Evolutionary conservation across 2,113 vertebrate species (phyloP).

Genomic region (Triplophysa siluroides): DNA sequence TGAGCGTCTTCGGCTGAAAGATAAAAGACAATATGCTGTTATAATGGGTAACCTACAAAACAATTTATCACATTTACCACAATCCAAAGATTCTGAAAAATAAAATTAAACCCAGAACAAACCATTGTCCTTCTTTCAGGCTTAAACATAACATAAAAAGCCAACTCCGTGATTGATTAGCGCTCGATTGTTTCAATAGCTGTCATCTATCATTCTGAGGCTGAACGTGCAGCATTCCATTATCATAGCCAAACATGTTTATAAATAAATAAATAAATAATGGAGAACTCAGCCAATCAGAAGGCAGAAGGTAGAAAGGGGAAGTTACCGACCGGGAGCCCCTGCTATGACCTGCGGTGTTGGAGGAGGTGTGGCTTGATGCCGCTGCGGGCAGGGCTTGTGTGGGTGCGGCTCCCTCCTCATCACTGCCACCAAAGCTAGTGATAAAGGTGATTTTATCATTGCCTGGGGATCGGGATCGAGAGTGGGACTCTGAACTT

Average conservation of each 20-base stretch:
- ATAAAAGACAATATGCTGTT: conserved; percentile 46
- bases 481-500: conserved; percentile 83
- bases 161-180: neutral
- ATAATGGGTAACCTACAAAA: neutral
- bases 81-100: neutral
- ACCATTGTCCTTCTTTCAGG: no score
- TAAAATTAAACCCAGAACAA: no score
- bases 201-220: neutral
- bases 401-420: conserved; percentile 75
- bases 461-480: conserved; percentile 81
- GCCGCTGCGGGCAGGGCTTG: conserved; percentile 63
- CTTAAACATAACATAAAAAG: neutral
- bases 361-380: conserved; percentile 73
- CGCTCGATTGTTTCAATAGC: neutral
- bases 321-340: conserved; percentile 97
- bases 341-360: conserved; percentile 88
- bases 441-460: conserved; percentile 98
- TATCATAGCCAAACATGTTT: conserved; percentile 13
- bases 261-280: conserved; percentile 57
- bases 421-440: conserved; percentile 93
- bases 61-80: neutral
- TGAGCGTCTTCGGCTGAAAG: conserved; percentile 74
- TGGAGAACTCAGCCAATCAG: conserved; percentile 69
- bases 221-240: neutral
- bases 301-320: conserved; percentile 65